A percentile compares a stretch with the other conserved stretches of the same genome.
Evolutionary conservation across 2,888 invertebrate species (phyloP).

Genomic region (Drosophila subsilvestris): DNA sequence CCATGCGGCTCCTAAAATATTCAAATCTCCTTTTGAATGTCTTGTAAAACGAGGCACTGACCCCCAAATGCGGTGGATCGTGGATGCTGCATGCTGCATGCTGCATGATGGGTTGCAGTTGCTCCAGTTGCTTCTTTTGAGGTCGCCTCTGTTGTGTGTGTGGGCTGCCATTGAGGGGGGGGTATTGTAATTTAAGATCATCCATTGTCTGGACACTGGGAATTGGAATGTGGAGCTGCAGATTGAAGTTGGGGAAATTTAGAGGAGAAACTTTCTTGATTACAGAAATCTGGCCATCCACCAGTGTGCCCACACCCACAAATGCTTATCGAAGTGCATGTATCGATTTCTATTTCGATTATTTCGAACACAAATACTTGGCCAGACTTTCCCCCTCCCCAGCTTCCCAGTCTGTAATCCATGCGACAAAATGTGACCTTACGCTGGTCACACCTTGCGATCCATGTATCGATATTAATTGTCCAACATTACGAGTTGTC

Average conservation of each 20-base stretch:
- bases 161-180: conserved; percentile 46
- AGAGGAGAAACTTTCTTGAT: neutral
- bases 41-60: conserved; percentile 72
- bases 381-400: neutral
- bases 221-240: neutral
- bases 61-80: conserved; percentile 56
- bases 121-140: conserved; percentile 65
- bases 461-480: conserved; percentile 63
- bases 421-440: conserved; percentile 24
- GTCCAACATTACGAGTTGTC: conserved; percentile 75
- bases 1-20: conserved; percentile 69
- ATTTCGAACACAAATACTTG: neutral
- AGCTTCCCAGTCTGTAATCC: neutral
- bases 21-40: conserved; percentile 74
- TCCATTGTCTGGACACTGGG: conserved; percentile 28
- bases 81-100: conserved; percentile 1
- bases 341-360: neutral
- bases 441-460: conserved; percentile 31
- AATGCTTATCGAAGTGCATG: neutral
- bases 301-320: neutral
- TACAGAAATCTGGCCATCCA: neutral
- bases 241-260: neutral
- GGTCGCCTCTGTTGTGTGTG: conserved; percentile 32
- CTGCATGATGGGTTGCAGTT: conserved; percentile 44
- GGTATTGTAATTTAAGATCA: conserved; percentile 51